Conservation (phyloP, 2,113 vertebrate species). For the Cyprinus carpio region DNA sequence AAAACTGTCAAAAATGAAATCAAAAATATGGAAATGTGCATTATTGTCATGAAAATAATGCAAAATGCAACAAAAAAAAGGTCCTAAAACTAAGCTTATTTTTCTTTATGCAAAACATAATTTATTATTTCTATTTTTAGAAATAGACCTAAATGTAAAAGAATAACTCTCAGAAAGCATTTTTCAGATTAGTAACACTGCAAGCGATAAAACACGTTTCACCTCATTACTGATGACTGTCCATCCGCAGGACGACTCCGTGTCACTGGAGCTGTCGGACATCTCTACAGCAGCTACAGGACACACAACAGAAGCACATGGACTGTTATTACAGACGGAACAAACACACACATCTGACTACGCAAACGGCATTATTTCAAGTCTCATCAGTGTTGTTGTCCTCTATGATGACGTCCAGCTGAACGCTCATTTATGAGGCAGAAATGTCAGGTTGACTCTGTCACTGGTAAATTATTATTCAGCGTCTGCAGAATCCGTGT, state of each 20-base stretch:
- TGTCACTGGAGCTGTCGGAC: slow-evolving; percentile 93
- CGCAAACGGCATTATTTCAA: not conserved
- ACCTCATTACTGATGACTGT: slow-evolving; percentile 96
- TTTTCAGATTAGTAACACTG: not conserved
- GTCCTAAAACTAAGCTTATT: not conserved
- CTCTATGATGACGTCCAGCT: not conserved
- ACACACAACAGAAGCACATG: not conserved
- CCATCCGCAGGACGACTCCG: slow-evolving; percentile 97
- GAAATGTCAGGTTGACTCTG: slow-evolving; percentile 19
- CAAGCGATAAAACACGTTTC: slow-evolving; percentile 34
- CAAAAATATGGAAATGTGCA: too few relatives aligned
- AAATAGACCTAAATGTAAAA: not conserved
- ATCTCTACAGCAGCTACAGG: slow-evolving; percentile 72
- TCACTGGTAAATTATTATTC: slow-evolving; percentile 9
- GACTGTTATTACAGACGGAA: not conserved
- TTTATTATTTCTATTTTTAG: not conserved
- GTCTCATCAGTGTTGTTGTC: not conserved
- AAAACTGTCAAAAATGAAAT: too few relatives aligned
- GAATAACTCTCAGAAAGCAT: not conserved
- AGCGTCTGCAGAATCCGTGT: not conserved
- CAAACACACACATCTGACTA: not conserved
- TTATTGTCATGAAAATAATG: too few relatives aligned
- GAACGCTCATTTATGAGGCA: not conserved
- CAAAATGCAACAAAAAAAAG: too few relatives aligned
- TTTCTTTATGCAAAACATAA: not conserved